Base-by-base conservation (phyloP, 2,888 invertebrate species). In the Idaea straminata region DNA sequence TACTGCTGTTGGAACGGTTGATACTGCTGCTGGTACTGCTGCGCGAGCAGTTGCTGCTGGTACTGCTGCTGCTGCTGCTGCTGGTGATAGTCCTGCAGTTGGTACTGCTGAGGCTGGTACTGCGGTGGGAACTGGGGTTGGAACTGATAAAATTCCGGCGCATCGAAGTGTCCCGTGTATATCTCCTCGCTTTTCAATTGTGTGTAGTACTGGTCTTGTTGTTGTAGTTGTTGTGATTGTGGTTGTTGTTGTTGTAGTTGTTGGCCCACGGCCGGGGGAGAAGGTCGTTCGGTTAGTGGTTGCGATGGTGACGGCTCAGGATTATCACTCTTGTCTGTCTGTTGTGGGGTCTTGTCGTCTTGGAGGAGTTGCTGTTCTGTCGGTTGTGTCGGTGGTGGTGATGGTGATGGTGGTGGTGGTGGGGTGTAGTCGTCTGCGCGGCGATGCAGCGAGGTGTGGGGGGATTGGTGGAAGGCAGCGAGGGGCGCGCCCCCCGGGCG, bases 391-490 rank as follows among this genome's bases (percentile, higher is more conserved):
- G n/a, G n/a, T 69, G 63, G 10, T 64, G 62, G 64, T 61, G 57
- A 6, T 60, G 65, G 25, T 63, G 62, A 25, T 68, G 72, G 57
- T 69, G 70, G 7, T 68, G 70, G 16, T 75, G 64, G 59, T 81
- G 75, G 0, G 83, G 75, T 69, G 74, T 82, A 82, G 69, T 81
- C 68, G 74, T 91, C 88, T 0, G 88, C 91, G 25, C 92, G 83
- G 61, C 92, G 84, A 70, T 87, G 89, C 15, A 89, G 83, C 4
- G 84, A 77, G 64, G 81, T 79, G 70, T 81, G 82, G 38, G 83
- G 77, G 15, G 81, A 76, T 7, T 80, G 72, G 62, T 76, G 73
- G 16, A 80, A 73, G 1, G 81, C 76, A 57, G 82, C 76, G 36
- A 82, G 78, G 62, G 84, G 81, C 35, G 80, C 83, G 72, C 83